Evolutionary conservation across 2,797 vertebrate species (phyloP), one percentile per base, ranked within the genome.

Genomic region (Rhinophrynus dorsalis): DNA sequence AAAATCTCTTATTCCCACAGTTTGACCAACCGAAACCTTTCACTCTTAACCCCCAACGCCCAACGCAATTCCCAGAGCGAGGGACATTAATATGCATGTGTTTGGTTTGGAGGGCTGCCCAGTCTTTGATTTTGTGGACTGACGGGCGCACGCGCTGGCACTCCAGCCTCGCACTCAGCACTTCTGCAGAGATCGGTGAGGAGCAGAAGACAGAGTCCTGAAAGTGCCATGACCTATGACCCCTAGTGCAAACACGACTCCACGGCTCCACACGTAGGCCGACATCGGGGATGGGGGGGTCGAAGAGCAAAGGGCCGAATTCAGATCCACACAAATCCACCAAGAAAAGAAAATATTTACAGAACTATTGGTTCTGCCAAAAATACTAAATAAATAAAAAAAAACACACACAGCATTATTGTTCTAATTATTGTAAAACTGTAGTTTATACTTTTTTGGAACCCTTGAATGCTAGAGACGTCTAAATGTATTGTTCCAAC

Each of bases 171-270:
- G 44, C 24, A 54, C 57, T 18, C 67, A 30, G 67, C 48, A 54
- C 47, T 47, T 69, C 67, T 59, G 45, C 55, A 27, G n/a, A 68
- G 27, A 68, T 38, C 33, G 17, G 42, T 68, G 57, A 17, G 35
- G 37, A 12, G 5, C 15, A 2, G 1, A 1, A 38, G n/a, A n/a
- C n/a, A n/a, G n/a, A n/a, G n/a, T 45, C 65, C 57, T 42, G 12
- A 30, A 56, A 40, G 23, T 42, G 26, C 56, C 20, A 18, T 30
- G 12, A 42, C 56, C 56, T 40, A 45, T 52, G 67, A 68, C 56
- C 33, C 56, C 29, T 5, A 17, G 24, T 24, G 67, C 67, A 69
- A 69, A 69, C 67, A 69, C n/a, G 57, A 54, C 47, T 45, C 11
- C 5, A 48, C 27, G 58, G 38, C 58, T 62, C 58, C 67, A 68